Conservation (phyloP, 2,888 invertebrate genomes). For the Amaurobius ferox region DNA sequence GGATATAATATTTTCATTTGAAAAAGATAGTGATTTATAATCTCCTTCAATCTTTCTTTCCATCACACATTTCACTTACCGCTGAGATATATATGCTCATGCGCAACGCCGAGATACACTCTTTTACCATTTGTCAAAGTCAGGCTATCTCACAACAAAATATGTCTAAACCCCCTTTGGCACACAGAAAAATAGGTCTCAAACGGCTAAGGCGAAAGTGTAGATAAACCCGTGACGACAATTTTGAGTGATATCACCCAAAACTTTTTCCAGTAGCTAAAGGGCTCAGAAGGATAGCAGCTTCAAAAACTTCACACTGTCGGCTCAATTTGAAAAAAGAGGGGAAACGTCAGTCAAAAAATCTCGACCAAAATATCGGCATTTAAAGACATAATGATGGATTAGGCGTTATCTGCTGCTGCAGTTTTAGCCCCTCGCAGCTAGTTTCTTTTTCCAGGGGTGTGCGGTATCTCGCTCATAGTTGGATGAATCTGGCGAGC, state of each 20-base stretch:
- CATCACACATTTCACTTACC: no score
- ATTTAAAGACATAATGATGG: constrained; percentile 69
- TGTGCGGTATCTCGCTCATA: constrained; percentile 34
- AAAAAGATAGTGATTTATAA: no score
- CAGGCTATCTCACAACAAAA: constrained; percentile 22
- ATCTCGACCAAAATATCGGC: constrained; percentile 64
- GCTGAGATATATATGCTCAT: no score
- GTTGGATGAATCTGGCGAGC: constrained; percentile 23
- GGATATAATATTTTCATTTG: no score
- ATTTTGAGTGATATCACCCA: constrained; percentile 61
- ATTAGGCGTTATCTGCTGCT: constrained; percentile 57
- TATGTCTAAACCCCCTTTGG: constrained; percentile 39
- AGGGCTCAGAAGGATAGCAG: constrained; percentile 14
- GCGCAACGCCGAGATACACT: no score
- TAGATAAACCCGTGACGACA: constrained; percentile 35
- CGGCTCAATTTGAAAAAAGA: constrained; percentile 10
- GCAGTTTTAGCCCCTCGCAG: constrained; percentile 23
- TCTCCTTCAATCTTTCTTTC: no score
- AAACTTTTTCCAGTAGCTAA: constrained; percentile 59
- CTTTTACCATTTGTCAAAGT: constrained; percentile 58
- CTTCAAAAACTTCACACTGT: neutral
- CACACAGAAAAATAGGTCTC: constrained; percentile 33
- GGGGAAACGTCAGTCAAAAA: constrained; percentile 59
- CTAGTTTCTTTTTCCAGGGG: neutral
- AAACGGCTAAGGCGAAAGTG: neutral